Percentiles rank a stretch among this genome's conserved stretches.
Conservation (phyloP, 2,888 invertebrate genomes). For the Hemicrepidius hirtus region DNA sequence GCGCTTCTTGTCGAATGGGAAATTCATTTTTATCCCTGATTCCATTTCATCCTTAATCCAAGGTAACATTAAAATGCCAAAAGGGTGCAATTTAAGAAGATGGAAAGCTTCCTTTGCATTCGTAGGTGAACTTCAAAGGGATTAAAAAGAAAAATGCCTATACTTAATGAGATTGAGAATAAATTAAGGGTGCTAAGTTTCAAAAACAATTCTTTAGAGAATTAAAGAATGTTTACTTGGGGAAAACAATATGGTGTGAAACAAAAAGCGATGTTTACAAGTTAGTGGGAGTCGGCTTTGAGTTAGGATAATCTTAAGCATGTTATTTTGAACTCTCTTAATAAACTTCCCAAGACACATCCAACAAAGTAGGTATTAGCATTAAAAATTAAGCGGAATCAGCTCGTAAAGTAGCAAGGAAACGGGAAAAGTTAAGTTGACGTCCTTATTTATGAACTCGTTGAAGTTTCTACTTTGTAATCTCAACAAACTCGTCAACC, state of each 20-base stretch:
- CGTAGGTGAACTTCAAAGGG: constrained; percentile 2
- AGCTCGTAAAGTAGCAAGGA: constrained; percentile 29
- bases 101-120: constrained; percentile 1
- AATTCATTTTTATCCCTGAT: constrained; percentile 14
- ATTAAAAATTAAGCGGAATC: constrained; percentile 36
- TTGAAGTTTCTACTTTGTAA: constrained; percentile 32
- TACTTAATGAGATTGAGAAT: not conserved
- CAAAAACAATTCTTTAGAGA: no score
- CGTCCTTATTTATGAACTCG: constrained; percentile 34
- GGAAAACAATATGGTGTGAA: not conserved
- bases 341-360: constrained; percentile 30
- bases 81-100: not conserved
- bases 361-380: constrained; percentile 24
- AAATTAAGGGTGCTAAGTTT: not conserved
- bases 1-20: not conserved
- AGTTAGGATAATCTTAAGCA: constrained; percentile 17
- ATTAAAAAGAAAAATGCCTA: not conserved
- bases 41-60: not conserved
- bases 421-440: constrained; percentile 37
- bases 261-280: not conserved
- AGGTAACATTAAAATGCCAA: constrained; percentile 6
- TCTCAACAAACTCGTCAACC: constrained; percentile 25
- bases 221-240: no score
- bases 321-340: constrained; percentile 26
- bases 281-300: not conserved